Base-by-base conservation (phyloP, 2,888 invertebrate species). In the Amorpha juglandis region DNA sequence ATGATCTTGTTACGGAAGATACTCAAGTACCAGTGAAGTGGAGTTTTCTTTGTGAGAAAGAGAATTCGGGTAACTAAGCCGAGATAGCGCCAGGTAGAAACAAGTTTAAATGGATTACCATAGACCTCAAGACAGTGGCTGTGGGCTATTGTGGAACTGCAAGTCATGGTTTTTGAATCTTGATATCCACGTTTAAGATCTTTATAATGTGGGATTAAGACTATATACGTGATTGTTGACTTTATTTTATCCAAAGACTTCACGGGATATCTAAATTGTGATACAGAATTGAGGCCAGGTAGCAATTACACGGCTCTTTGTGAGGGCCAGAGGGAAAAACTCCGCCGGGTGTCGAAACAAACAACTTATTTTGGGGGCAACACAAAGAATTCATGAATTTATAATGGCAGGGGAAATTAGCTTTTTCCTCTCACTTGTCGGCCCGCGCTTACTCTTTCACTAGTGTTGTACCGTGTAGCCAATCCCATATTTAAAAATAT, bases 371-470 rank as follows among this genome's bases (percentile, higher is more conserved):
- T 87, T 80, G 78, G 80, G 75, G 74, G 78, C 70, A 75, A 85
- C 88, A 89, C 88, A 89, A 88, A 90, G 89, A 88, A 85, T 83
- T 83, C 89, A 91, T 91, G 90, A 91, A 91, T 91, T 89, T 90
- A 87, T 90, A 90, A 91, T 91, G 85, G 75, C 74, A 69, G 72
- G 82, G 89, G 89, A 90, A 89, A 90, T 90, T 90, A 90, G 85
- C 87, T 90, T 89, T 90, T 89, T 87, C 85, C 64, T 64, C 64
- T 64, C 55, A 64, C 64, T 64, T 48, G 55, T 19, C 64, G 47
- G 47, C 35, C 33, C 47, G 35, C 47, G 55, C 58, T 42, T 38
- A 42, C 58, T 38, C 11, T 16, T 14, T 16, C 21, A 38, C 58
- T 64, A 64, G 33, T 0, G 21, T 3, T 48, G 2, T 1, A 16